Conservation (phyloP, 2,113 vertebrate species). For the Brachyistius frenatus region DNA sequence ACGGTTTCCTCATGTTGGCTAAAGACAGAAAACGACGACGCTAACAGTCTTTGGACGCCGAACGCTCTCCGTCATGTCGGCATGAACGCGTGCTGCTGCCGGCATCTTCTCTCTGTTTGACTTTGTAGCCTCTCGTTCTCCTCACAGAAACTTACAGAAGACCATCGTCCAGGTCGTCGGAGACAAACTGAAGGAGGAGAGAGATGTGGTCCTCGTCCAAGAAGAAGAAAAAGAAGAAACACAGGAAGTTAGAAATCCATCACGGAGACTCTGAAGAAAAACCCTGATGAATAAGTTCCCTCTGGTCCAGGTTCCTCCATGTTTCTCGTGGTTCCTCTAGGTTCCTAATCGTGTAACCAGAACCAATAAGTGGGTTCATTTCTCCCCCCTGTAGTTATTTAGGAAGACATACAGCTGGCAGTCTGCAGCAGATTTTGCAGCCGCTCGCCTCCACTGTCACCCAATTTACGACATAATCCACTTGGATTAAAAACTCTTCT, state of each 20-base stretch:
- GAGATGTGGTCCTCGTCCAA: not conserved
- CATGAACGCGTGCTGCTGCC: not conserved
- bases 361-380: not conserved
- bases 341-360: not conserved
- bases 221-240: not conserved
- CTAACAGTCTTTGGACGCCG: not conserved
- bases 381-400: slow-evolving; percentile 10
- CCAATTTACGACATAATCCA: slow-evolving; percentile 85
- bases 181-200: not conserved
- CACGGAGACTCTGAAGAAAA: not conserved
- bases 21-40: not conserved
- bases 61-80: slow-evolving; percentile 1
- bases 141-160: slow-evolving; percentile 3
- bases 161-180: not conserved
- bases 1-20: slow-evolving; percentile 66
- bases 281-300: not conserved
- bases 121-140: slow-evolving; percentile 22
- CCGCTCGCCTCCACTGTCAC: slow-evolving; percentile 69
- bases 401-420: slow-evolving; percentile 6
- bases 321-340: not conserved
- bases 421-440: slow-evolving; percentile 45
- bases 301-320: slow-evolving; percentile 8
- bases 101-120: slow-evolving; percentile 18
- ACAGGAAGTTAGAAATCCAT: not conserved
- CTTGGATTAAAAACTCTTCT: slow-evolving; percentile 84